Evolutionary conservation across 2,797 vertebrate species (phyloP), one percentile per base, ranked within the genome.

Genomic region (Tokudaia muenninki): DNA sequence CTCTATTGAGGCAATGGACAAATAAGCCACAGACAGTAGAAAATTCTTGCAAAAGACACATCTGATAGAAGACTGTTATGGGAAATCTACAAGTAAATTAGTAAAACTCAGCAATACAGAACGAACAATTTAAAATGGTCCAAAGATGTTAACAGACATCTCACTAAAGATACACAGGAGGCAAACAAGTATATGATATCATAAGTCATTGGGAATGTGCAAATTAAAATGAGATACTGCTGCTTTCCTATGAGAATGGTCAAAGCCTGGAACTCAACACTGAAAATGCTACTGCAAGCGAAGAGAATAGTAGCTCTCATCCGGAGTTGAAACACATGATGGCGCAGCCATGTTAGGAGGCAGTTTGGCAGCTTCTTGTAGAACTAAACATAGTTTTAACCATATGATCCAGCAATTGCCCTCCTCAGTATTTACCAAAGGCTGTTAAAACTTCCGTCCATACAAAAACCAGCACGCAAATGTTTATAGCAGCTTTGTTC

Each of bases 361-460:
- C 16, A 81, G 17, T 78, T 81, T 84, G 77, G 72, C 55, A 72
- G 47, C 59, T 67, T 89, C 55, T 92, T 55, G 10, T 55, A 63
- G 70, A 77, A 72, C 26, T 86, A 70, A 96, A 86, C 16, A n/a
- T 70, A 63, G n/a, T 79, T 74, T 88, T 81, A 90, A 87, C 61
- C 57, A 52, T 67, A n/a, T 37, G 91, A 44, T 74, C 93, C 57
- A 93, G 61, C n/a, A 50, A 31, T 34, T 4, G 0, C 3, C 3
- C 67, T 79, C 29, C 61, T 91, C 44, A 22, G 31, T 96, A 67
- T 89, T 89, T 79, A 82, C 47, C 21, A 10, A 77, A 78, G 79
- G 47, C 22, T 55, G 17, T 10, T 96, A 61, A 94, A 90, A 87
- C 24, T 75, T 90, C 55, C 3, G 31, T 84, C 31, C 79, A 87